phyloP scores from a whole-genome alignment of 1,140 invertebrate species.

The Linepithema humile region DNA sequence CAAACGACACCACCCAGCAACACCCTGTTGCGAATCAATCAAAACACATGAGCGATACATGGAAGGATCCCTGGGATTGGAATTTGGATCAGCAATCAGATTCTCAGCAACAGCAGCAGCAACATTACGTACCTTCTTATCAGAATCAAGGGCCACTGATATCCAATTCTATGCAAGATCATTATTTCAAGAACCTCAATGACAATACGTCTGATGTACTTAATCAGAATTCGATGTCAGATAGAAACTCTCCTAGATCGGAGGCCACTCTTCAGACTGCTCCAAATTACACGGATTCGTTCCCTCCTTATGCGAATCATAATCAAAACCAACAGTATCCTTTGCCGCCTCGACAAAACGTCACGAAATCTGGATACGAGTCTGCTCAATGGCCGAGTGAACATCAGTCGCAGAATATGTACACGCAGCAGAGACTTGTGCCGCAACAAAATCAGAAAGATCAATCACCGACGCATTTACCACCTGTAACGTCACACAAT shows the following conservation, averaged over 20 bases:
- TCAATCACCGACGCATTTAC: slow-evolving; percentile 22
- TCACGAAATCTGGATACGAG: slow-evolving; percentile 64
- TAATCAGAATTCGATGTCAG: slow-evolving; percentile 64
- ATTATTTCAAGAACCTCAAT: slow-evolving; percentile 80
- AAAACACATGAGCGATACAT: slow-evolving; percentile 75
- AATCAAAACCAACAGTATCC: slow-evolving; percentile 75
- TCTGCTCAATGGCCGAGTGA: slow-evolving; percentile 71
- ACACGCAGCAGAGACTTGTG: slow-evolving; percentile 48
- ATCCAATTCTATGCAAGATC: slow-evolving; percentile 71
- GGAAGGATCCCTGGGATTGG: slow-evolving; percentile 83
- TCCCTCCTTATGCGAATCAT: slow-evolving; percentile 74
- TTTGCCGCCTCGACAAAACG: slow-evolving; percentile 59
- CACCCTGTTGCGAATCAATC: slow-evolving; percentile 64
- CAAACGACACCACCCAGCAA: slow-evolving; percentile 65
- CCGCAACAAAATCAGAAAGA: slow-evolving; percentile 59
- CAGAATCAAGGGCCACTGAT: slow-evolving; percentile 72
- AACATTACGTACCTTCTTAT: slow-evolving; percentile 68
- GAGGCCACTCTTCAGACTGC: slow-evolving; percentile 65
- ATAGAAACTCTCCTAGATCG: slow-evolving; percentile 60
- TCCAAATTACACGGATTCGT: slow-evolving; percentile 72
- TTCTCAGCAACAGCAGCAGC: slow-evolving; percentile 61
- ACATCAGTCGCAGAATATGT: slow-evolving; percentile 46
- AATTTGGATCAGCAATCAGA: slow-evolving; percentile 79
- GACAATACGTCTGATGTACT: slow-evolving; percentile 70
- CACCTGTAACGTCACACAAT: slow-evolving; percentile 50